These are phyloP conservation scores for Rallus limicola DNA, from an alignment of 2,113 vertebrate genomes.

Conservation along the genomic window DNA sequence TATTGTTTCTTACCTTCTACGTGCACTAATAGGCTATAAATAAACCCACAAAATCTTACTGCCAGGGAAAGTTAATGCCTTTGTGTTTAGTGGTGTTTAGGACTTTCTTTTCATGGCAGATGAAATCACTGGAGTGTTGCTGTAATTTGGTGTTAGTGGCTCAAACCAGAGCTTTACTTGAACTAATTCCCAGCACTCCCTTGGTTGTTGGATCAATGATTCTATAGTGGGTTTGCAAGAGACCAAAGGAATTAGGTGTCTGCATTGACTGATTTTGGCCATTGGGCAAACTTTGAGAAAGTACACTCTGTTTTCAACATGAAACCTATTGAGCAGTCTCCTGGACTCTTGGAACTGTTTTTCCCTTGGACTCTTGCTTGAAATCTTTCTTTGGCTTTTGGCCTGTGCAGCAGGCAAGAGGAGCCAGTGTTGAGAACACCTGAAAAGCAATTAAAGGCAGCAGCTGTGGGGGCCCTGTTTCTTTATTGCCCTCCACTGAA, in stretches of 20 bases:
- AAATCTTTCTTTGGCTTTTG: not conserved
- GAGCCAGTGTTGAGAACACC: not conserved
- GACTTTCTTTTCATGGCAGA: not conserved
- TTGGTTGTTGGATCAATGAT: not conserved
- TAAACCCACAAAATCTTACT: not conserved
- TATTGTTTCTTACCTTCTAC: not conserved
- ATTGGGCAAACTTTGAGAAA: not conserved
- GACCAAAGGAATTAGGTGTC: not conserved
- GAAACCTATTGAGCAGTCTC: not conserved
- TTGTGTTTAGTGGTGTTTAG: not conserved
- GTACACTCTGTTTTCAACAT: not conserved
- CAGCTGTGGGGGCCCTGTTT: constrained; percentile 41
- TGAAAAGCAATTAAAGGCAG: constrained; percentile 46
- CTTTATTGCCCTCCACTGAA: constrained; percentile 48
- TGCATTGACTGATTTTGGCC: not conserved
- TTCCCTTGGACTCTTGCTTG: not conserved
- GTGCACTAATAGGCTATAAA: not conserved
- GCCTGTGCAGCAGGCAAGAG: not conserved
- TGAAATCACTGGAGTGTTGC: not conserved
- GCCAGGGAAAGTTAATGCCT: not conserved
- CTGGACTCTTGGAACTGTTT: not conserved
- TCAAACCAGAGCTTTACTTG: not conserved
- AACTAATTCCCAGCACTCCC: not conserved
- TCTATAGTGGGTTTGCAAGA: not conserved
- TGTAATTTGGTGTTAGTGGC: not conserved